phyloP scores from a whole-genome alignment of 2,113 vertebrate genomes.

The Ploceus nigricollis region DNA sequence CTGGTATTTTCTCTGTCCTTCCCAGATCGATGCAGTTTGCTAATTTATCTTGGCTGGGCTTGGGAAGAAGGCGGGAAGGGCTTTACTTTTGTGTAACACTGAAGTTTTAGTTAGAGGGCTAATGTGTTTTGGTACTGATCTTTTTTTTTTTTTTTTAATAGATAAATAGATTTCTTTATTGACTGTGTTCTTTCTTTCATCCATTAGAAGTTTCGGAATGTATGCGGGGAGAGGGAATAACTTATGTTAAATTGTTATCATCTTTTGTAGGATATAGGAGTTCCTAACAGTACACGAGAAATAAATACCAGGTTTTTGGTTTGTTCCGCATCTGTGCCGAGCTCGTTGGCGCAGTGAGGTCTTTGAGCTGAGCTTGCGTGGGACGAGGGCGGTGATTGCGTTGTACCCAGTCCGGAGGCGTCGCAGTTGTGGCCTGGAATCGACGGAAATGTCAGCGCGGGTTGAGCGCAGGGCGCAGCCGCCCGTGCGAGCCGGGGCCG shows the following conservation, averaged over 20 bases:
- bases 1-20: neutral
- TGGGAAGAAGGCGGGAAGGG: neutral
- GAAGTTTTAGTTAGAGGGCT: neutral
- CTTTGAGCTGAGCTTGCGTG: neutral
- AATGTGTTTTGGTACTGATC: neutral
- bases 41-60: neutral
- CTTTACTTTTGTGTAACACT: neutral
- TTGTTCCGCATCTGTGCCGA: neutral
- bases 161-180: neutral
- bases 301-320: too few relatives aligned
- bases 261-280: neutral
- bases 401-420: neutral
- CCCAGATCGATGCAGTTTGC: neutral
- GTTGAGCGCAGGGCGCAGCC: neutral
- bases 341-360: accelerated
- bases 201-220: neutral
- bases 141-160: neutral
- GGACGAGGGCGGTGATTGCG: neutral
- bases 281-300: neutral
- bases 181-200: neutral
- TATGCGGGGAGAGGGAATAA: neutral
- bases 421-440: neutral
- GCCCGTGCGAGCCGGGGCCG: neutral
- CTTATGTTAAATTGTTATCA: accelerated
- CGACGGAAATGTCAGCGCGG: neutral